Evolutionary conservation across 1,140 invertebrate species (phyloP), one percentile per base, ranked within the genome.

Genomic region (Manduca sexta): DNA sequence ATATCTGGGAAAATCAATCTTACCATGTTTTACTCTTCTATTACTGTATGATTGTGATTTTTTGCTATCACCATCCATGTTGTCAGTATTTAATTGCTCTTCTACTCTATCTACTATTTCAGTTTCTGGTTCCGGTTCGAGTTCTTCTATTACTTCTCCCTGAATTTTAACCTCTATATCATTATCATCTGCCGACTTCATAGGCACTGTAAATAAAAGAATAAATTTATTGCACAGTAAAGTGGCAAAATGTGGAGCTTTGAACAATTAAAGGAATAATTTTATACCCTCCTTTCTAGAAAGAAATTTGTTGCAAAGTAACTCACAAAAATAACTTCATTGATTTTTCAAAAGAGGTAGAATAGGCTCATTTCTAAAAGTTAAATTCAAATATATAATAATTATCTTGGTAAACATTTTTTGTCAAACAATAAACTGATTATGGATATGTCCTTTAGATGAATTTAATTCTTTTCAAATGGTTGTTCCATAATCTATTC

Each of bases 21-120:
- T 59, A 80, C 74, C 74, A 62, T 61, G 69, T 45, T 73, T 76
- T 14, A 60, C 51, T 52, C 64, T 56, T 50, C 58, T 74, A 44
- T 70, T 76, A n/a, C 52, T 44, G 61, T 71, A 75, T 43, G 45
- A 60, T 63, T 74, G 65, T 40, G 67, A 46, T 46, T 75, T 75
- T 54, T 75, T 79, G 18, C 38, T 42, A 45, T 71, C 69, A 51
- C 58, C 49, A 34, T 82, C 70, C 78, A 82, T 82, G 15, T 68
- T 60, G 54, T 73, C 69, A 29, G 56, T 17, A 15, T 69, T 61
- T 48, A 70, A 41, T 44, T 65, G 42, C 17, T 41, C 37, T 40
- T 69, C 67, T 43, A 16, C 16, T 3, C 18, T 17, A 11, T 17
- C 16, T 18, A n/a, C 14, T 18, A 16, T 40, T 18, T 40, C 47